Conservation (phyloP, 2,888 invertebrate genomes). For the Prionchulus punctatus region DNA sequence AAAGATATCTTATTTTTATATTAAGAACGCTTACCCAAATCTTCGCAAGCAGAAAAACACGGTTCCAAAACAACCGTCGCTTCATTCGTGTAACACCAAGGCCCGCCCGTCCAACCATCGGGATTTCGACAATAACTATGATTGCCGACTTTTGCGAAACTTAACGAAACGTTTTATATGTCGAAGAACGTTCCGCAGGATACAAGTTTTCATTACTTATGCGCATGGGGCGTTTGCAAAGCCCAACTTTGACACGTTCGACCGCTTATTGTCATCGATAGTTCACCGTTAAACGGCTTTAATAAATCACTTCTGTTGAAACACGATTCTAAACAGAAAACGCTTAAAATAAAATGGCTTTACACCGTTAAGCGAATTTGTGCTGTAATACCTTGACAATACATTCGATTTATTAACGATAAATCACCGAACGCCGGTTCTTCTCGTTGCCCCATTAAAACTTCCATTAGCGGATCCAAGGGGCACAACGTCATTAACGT, state of each 20-base stretch:
- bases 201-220: neutral
- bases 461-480: constrained; percentile 5
- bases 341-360: neutral
- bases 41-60: constrained; percentile 8
- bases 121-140: constrained; percentile 7
- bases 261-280: neutral
- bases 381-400: constrained; percentile 5
- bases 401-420: constrained; percentile 5
- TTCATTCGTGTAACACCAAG: constrained; percentile 8
- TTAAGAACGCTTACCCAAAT: neutral
- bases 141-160: neutral
- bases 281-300: neutral
- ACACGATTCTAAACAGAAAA: neutral
- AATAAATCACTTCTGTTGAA: neutral
- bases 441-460: constrained; percentile 9
- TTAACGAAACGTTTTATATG: neutral
- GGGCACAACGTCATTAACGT: constrained; percentile 6
- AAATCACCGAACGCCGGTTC: constrained; percentile 11
- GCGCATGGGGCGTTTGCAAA: neutral
- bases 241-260: constrained; percentile 1
- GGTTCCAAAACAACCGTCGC: constrained; percentile 4
- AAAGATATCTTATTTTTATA: neutral
- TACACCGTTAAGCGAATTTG: neutral
- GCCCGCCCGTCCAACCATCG: constrained; percentile 1
- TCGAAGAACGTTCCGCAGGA: neutral